A percentile compares a stretch with the other conserved stretches of the same genome.
Evolutionary conservation across 2,113 vertebrate genomes (phyloP).

Genomic region (Sciurus niger): DNA sequence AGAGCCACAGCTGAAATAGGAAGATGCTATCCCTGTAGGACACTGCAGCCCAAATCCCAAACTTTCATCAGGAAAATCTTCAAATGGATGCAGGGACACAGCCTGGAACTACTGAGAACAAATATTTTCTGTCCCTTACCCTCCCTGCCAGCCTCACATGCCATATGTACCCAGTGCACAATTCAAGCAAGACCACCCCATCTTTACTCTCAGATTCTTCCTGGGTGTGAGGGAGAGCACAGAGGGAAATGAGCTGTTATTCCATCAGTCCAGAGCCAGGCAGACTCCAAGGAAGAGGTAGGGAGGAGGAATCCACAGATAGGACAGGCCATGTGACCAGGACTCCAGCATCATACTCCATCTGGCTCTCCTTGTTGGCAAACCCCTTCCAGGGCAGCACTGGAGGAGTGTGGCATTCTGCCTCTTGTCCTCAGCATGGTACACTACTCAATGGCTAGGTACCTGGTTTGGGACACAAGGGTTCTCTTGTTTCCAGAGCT

Average conservation of each 20-base stretch:
- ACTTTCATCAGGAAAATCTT: neutral
- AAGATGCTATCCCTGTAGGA: neutral
- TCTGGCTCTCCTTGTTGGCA: neutral
- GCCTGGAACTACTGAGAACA: neutral
- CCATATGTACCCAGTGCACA: too few species aligned
- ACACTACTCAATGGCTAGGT: neutral
- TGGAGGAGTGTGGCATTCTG: neutral
- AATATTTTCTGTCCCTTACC: neutral
- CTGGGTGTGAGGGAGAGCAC: neutral
- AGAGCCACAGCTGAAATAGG: neutral
- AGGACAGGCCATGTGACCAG: neutral
- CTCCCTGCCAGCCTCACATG: neutral
- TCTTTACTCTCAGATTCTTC: neutral
- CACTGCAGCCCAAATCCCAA: neutral
- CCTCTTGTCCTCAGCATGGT: neutral
- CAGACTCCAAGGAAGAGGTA: neutral
- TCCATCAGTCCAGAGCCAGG: neutral
- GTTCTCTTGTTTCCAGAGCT: neutral
- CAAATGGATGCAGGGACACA: neutral
- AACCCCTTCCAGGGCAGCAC: neutral
- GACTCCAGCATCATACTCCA: accelerated
- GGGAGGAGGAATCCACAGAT: neutral
- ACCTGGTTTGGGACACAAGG: neutral
- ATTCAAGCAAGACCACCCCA: accelerated
- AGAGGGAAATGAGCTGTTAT: neutral